Evolutionary conservation across 2,888 invertebrate genomes (phyloP), one percentile per base, ranked within the genome.

Genomic region (Aleiodes leptofemur): DNA sequence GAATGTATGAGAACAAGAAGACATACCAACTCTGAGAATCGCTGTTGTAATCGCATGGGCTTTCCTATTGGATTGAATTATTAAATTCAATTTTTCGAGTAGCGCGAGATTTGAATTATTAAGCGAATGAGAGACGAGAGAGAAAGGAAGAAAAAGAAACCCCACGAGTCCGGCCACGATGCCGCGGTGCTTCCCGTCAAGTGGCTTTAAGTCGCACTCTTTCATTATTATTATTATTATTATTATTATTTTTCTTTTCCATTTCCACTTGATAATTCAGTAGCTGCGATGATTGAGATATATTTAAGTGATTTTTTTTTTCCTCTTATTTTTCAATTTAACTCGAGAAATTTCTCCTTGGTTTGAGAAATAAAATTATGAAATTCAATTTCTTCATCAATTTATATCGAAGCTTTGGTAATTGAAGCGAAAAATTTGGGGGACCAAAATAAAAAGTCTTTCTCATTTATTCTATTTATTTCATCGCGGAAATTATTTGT

Each of bases 1-100:
- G 23, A 43, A 64, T 64, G 48, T 64, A 64, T 31, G 59, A 69
- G 61, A 69, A 59, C 43, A 64, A 64, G 61, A 43, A 43, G 48
- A 59, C 48, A 69, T 69, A 48, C 68, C 73, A 53, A 48, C 71
- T 69, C 59, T 57, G 56, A 68, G 69, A 59, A 48, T 56, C 64
- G 57, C 43, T 50, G 66, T 51, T 66, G 84, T 81, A 84, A 84
- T 85, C 80, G 83, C 78, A 81, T 80, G 82, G 83, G 84, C 81
- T 85, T 86, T 87, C 83, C 86, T 86, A 86, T 87, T 87, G 85
- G 85, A 85, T 84, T 89, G 88, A 88, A 89, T 89, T 88, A 89
- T 89, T 89, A 89, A 89, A 89, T 89, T 89, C 89, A 89, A 89
- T 89, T 88, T 89, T 89, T 89, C 88, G 87, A 88, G 88, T 88